Base-by-base conservation (phyloP, 2,797 vertebrate species). In the Hydrocynus forskahlii region DNA sequence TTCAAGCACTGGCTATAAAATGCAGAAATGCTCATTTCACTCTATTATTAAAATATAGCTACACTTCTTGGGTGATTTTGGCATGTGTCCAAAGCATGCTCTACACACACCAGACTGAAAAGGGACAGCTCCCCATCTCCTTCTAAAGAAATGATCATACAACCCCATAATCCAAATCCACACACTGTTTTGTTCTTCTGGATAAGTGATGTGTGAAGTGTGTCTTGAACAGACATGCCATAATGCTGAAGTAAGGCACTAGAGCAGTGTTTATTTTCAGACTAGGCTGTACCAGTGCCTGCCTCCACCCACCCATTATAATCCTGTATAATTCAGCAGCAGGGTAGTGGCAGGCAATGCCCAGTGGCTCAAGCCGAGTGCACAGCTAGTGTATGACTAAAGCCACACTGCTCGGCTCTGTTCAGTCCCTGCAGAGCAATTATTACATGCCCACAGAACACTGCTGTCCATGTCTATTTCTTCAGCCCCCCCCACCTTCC, bases 241-340 rank as follows among this genome's bases (percentile, higher is more conserved):
- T 48, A 73, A 67, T 57, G 43, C 52, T 73, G 62, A 78, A 76
- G 66, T 60, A 40, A 76, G 71, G 66, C 52, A 48, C 64, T 29
- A 54, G 59, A 75, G 71, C 57, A 66, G 43, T 63, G 71, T 78
- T 76, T 81, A 81, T 84, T 84, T 81, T 81, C 48, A 79, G 76
- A 63, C 83, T 69, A 59, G 76, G 71, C 54, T 64, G 62, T 66
- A 79, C 71, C 57, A 7, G 25, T 62, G 13, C 64, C 72, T 63
- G 55, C 66, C 57, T 75, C 71, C 79, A 75, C 63, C 79, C 70
- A 78, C 75, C 62, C 69, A 23, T 75, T 71, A 73, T 68, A 64
- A 79, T 75, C 62, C 66, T 84, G 76, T 78, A 81, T 84, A 79
- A 81, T 81, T 79, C 71, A 84, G 72, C 76, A 70, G 66, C 67